Evolutionary conservation across 2,113 vertebrate genomes (phyloP).

Genomic region (Alethe diademata): DNA sequence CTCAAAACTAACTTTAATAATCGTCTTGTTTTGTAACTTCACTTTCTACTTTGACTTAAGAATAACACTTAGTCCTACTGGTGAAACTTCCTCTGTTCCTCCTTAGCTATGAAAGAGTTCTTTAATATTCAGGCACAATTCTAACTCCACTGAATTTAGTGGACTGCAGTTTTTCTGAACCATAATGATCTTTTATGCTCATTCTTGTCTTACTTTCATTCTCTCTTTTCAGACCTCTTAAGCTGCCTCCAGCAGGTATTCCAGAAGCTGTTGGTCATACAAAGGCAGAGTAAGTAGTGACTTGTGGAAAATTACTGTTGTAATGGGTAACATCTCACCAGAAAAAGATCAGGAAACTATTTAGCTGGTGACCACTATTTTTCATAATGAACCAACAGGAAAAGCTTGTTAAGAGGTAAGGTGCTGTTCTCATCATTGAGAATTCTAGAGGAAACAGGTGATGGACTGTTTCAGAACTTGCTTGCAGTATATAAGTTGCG

Average conservation of each 20-base stretch:
- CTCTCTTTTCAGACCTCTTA: constrained; percentile 75
- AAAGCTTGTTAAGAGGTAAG: not conserved
- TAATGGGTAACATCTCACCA: not conserved
- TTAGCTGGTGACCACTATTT: not conserved
- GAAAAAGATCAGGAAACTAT: not conserved
- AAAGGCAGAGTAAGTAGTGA: constrained; percentile 75
- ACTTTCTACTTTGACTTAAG: not conserved
- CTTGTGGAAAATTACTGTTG: not conserved
- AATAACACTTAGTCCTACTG: not conserved
- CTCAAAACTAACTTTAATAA: not conserved
- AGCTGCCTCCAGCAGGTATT: constrained; percentile 63
- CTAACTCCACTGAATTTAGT: not conserved
- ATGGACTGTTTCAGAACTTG: not conserved
- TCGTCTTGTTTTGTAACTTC: not conserved
- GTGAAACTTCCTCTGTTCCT: not conserved
- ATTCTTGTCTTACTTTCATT: not conserved
- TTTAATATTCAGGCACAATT: not conserved
- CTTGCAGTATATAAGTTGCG: not conserved
- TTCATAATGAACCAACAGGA: not conserved
- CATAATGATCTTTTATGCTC: not conserved
- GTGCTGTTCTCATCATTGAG: not conserved
- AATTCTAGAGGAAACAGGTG: not conserved
- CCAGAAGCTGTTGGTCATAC: constrained; percentile 64
- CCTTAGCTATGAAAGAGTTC: not conserved
- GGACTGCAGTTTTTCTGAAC: not conserved